phyloP scores from a whole-genome alignment of 2,797 vertebrate species.

The Heterohyrax brucei region DNA sequence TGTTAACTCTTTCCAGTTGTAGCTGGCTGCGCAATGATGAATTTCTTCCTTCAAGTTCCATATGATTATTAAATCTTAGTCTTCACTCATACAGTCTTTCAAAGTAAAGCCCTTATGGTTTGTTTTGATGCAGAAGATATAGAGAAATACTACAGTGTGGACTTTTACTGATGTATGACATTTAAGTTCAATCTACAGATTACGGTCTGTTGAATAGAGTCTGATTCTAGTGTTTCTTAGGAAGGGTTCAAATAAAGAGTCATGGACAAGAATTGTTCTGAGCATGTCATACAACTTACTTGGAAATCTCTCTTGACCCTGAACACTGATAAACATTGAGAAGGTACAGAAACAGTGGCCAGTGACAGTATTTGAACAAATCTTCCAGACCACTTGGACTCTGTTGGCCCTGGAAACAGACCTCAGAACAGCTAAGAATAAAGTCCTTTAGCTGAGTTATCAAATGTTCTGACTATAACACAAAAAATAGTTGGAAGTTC shows the following conservation, averaged over 20 bases:
- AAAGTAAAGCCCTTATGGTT: background rate
- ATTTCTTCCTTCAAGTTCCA: background rate
- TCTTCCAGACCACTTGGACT: background rate
- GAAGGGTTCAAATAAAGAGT: background rate
- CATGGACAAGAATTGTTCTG: background rate
- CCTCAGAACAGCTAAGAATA: background rate
- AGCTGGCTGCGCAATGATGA: no score
- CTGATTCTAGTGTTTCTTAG: background rate
- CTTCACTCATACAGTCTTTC: background rate
- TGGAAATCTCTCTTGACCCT: background rate
- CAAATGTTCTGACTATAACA: background rate
- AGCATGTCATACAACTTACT: background rate
- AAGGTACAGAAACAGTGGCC: background rate
- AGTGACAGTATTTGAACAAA: background rate
- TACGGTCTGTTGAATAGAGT: background rate
- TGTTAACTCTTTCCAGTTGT: fast-evolving
- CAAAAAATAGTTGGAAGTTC: background rate
- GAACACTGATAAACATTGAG: background rate
- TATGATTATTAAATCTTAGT: background rate
- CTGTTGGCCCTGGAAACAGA: background rate
- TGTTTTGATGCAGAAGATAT: background rate
- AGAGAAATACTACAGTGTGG: background rate
- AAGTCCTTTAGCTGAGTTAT: background rate
- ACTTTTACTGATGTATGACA: background rate
- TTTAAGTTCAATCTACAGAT: background rate